phyloP scores from a whole-genome alignment of 2,888 invertebrate genomes.

The Clitarchus hookeri region DNA sequence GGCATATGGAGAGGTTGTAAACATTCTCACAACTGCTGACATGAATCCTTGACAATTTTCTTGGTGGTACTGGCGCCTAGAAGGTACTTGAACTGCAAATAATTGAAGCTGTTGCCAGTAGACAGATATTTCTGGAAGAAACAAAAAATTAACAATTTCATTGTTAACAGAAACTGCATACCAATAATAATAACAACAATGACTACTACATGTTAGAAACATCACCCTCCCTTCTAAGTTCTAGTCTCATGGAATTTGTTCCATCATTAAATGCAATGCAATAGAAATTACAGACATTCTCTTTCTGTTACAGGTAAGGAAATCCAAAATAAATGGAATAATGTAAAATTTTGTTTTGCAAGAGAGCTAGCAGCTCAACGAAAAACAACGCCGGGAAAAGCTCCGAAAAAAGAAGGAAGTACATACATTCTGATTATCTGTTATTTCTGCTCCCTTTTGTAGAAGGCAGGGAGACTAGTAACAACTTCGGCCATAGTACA shows the following conservation, averaged over 20 bases:
- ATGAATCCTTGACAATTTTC: slow-evolving; percentile 16
- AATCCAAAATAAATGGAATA: slow-evolving; percentile 20
- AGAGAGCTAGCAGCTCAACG: background rate
- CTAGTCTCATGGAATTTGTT: no score
- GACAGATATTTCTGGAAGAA: background rate
- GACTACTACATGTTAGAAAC: no score
- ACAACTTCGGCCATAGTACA: no score
- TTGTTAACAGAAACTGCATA: no score
- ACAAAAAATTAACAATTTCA: background rate
- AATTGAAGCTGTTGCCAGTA: background rate
- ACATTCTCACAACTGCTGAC: background rate
- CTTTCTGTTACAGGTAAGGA: background rate
- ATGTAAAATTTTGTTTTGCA: slow-evolving; percentile 18
- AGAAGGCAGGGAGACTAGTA: background rate
- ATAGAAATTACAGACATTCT: background rate
- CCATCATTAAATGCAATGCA: no score
- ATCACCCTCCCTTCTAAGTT: no score
- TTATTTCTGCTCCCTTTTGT: slow-evolving; percentile 28
- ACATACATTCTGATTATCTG: background rate
- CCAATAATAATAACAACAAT: no score
- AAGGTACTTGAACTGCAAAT: background rate
- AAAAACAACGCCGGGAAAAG: background rate
- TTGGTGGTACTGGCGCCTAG: slow-evolving; percentile 11
- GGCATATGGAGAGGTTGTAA: slow-evolving; percentile 4
- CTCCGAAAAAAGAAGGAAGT: background rate